Percentiles rank a stretch among this genome's conserved stretches.
Evolutionary conservation across 2,113 vertebrate species (phyloP).

Genomic region (Pluvialis apricaria): DNA sequence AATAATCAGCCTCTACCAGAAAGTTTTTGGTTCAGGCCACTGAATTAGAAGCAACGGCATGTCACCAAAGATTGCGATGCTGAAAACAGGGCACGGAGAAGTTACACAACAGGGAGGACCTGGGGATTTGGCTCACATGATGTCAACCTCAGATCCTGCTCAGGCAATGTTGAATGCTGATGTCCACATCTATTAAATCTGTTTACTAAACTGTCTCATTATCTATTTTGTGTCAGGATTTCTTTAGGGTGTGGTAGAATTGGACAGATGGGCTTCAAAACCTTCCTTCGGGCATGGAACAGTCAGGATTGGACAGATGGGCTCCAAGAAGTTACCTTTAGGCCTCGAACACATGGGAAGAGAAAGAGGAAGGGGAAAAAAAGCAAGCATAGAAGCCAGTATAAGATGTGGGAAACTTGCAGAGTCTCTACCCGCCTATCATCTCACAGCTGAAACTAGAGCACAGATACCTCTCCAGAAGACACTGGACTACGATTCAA

Average conservation of each 20-base stretch:
- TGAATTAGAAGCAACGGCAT: neutral
- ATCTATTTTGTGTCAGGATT: slow-evolving; percentile 72
- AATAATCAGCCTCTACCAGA: neutral
- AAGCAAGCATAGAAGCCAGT: neutral
- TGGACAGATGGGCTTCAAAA: slow-evolving; percentile 75
- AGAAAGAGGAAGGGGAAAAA: neutral
- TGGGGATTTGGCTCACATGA: slow-evolving; percentile 32
- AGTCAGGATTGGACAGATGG: slow-evolving; percentile 72
- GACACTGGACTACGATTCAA: neutral
- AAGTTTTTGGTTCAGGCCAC: neutral
- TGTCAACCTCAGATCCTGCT: slow-evolving; percentile 20
- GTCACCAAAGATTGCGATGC: neutral
- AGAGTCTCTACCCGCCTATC: neutral
- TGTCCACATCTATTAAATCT: slow-evolving; percentile 75
- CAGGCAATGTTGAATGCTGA: slow-evolving; percentile 23
- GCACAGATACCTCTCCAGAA: neutral
- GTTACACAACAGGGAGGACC: neutral
- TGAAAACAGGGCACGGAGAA: slow-evolving; percentile 31
- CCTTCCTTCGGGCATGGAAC: slow-evolving; percentile 66
- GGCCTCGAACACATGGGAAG: slow-evolving; percentile 53
- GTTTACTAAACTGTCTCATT: slow-evolving; percentile 75
- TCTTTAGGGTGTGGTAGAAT: slow-evolving; percentile 73
- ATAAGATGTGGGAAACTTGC: neutral
- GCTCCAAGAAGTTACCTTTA: slow-evolving; percentile 63
- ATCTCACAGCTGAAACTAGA: neutral